Evolutionary conservation across 2,113 vertebrate genomes (phyloP).

Genomic region (Pomatorhinus ruficollis): DNA sequence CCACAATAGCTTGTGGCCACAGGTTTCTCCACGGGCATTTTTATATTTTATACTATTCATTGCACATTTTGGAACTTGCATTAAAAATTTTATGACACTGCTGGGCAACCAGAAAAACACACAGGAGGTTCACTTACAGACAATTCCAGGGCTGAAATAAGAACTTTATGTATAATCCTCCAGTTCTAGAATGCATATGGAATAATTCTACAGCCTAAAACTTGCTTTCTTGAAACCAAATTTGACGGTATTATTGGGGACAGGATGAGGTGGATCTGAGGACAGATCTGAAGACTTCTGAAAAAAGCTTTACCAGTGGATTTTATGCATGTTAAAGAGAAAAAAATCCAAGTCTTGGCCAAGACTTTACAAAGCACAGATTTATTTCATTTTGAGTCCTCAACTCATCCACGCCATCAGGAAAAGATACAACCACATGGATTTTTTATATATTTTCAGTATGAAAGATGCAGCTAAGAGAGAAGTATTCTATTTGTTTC

Average conservation of each 20-base stretch:
- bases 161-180: not conserved
- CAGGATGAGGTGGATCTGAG: not conserved
- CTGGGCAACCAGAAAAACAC: not conserved
- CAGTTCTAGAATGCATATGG: not conserved
- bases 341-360: not conserved
- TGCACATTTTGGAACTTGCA: not conserved
- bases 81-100: not conserved
- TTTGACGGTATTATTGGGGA: not conserved
- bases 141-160: not conserved
- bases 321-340: not conserved
- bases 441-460: not conserved
- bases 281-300: not conserved
- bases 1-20: not conserved
- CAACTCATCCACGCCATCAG: not conserved
- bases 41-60: not conserved
- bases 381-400: not conserved
- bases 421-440: not conserved
- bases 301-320: not conserved
- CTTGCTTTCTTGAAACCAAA: not conserved
- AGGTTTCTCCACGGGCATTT: not conserved
- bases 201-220: not conserved
- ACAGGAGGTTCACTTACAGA: not conserved
- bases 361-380: not conserved
- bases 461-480: not conserved
- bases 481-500: not conserved